Evolutionary conservation across 2,797 vertebrate genomes (phyloP).

Genomic region (Moxostoma hubbsi): DNA sequence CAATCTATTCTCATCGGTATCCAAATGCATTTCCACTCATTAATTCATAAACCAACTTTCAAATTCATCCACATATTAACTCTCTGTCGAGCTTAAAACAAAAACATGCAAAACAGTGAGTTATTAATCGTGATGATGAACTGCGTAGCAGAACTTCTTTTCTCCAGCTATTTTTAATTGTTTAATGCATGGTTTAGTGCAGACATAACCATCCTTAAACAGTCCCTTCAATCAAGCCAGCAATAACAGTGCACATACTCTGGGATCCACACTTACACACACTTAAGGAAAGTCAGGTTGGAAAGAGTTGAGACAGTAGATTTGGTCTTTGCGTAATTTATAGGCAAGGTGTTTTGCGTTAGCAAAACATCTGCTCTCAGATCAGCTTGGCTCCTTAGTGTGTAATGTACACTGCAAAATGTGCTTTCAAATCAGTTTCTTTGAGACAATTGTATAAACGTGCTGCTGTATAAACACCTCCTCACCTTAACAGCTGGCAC

Average conservation of each 20-base stretch:
- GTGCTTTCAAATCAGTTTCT: conserved; percentile 8
- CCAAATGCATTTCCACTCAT: too few relatives aligned
- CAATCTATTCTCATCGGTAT: too few relatives aligned
- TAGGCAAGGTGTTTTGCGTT: neutral
- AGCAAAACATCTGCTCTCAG: neutral
- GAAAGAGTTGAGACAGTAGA: conserved; percentile 65
- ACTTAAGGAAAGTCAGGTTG: conserved; percentile 46
- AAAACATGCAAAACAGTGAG: neutral
- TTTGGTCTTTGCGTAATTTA: conserved; percentile 73
- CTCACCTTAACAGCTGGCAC: neutral
- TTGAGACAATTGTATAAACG: neutral
- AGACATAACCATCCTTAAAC: conserved; percentile 65
- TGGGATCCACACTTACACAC: conserved; percentile 27
- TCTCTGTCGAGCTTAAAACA: too few relatives aligned
- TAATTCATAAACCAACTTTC: too few relatives aligned
- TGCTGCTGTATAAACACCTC: neutral
- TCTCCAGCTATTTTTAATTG: conserved; percentile 45
- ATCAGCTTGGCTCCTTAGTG: neutral
- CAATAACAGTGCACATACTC: conserved; percentile 53
- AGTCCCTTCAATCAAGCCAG: conserved; percentile 53
- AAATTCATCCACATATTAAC: too few relatives aligned
- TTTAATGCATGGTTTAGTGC: conserved; percentile 64
- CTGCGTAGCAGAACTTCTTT: neutral
- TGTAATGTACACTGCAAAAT: neutral
- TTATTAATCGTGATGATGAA: conserved; percentile 12